Conservation (phyloP, 2,113 vertebrate species). For the Onychorhynchus coronatus region DNA sequence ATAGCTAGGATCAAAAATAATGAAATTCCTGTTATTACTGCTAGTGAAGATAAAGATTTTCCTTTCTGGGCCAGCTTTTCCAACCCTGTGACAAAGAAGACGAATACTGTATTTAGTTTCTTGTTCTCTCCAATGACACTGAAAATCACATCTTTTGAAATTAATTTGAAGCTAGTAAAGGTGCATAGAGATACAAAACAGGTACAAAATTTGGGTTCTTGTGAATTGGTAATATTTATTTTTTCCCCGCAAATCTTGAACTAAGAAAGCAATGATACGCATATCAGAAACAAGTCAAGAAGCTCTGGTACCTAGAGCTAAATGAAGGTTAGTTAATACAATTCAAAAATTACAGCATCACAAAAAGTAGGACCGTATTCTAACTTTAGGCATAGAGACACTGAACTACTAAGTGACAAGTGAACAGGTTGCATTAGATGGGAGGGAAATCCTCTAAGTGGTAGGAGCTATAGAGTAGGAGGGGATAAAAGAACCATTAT, state of each 20-base stretch:
- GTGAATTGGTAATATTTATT: background rate
- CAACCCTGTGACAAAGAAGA: constrained; percentile 69
- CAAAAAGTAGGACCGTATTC: background rate
- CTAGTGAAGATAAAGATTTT: constrained; percentile 75
- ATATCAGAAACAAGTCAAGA: background rate
- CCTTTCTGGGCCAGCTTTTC: constrained; percentile 74
- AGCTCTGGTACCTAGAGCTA: background rate
- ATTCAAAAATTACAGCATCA: background rate
- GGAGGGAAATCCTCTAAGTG: background rate
- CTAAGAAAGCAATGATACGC: background rate
- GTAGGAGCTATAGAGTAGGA: background rate
- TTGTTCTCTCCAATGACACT: background rate
- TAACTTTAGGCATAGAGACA: background rate
- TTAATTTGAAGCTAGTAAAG: background rate
- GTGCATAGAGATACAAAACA: background rate
- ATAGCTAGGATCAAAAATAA: constrained; percentile 77
- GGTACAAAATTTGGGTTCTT: background rate
- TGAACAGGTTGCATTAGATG: background rate
- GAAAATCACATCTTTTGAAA: background rate
- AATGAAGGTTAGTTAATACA: background rate
- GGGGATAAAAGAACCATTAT: background rate
- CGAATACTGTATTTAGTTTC: background rate
- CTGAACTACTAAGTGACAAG: background rate
- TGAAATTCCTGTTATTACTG: constrained; percentile 79
- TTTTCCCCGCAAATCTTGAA: background rate